Evolutionary conservation across 2,888 invertebrate species (phyloP).

Genomic region (Hecatera dysodea): DNA sequence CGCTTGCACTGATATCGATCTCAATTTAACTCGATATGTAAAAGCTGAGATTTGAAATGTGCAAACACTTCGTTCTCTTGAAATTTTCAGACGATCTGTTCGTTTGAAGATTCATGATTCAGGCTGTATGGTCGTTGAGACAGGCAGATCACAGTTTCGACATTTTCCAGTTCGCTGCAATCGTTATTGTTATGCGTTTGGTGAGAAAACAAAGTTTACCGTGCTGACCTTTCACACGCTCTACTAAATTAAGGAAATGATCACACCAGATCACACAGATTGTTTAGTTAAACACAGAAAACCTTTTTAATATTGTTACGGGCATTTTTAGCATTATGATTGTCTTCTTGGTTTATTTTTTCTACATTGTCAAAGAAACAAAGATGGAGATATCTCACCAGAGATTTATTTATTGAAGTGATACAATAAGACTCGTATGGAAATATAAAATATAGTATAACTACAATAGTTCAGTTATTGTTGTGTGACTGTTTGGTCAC

Average conservation of each 20-base stretch:
- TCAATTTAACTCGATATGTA: slow-evolving; percentile 27
- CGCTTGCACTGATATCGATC: too few species aligned
- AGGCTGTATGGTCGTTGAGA: too few species aligned
- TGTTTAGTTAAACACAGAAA: slow-evolving; percentile 40
- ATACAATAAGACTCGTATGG: slow-evolving; percentile 3
- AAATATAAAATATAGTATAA: neutral
- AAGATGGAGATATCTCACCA: slow-evolving; percentile 1
- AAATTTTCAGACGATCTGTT: slow-evolving; percentile 56
- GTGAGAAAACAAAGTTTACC: slow-evolving; percentile 57
- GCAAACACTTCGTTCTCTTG: slow-evolving; percentile 60
- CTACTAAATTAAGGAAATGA: slow-evolving; percentile 66
- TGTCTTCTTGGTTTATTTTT: neutral
- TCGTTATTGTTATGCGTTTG: slow-evolving; percentile 55
- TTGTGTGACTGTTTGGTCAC: slow-evolving; percentile 12
- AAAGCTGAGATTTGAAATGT: slow-evolving; percentile 39
- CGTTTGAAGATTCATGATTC: too few species aligned
- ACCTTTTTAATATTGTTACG: slow-evolving; percentile 21
- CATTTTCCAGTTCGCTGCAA: slow-evolving; percentile 66
- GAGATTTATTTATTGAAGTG: neutral
- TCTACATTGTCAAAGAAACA: slow-evolving; percentile 2
- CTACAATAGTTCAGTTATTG: slow-evolving; percentile 1
- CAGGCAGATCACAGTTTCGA: slow-evolving; percentile 59
- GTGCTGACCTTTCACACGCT: slow-evolving; percentile 76
- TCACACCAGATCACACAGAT: slow-evolving; percentile 54
- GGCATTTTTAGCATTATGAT: slow-evolving; percentile 6